Evolutionary conservation across 92 coral and sea anemone species (phyloP).

Genomic region (Zoanthus gigantus): DNA sequence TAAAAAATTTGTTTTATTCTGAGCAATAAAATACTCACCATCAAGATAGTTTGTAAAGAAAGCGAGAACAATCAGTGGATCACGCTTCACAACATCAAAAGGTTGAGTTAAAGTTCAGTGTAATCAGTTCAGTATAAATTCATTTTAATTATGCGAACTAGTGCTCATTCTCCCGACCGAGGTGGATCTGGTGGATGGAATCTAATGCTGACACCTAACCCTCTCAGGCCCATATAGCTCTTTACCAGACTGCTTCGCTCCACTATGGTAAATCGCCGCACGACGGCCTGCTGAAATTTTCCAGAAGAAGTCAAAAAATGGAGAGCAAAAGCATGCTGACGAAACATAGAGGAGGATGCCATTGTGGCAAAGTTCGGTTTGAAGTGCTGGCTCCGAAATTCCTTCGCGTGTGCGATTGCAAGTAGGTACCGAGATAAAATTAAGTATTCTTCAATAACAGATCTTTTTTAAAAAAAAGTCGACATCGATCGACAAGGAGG

Average conservation of each 20-base stretch:
- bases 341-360: conserved; percentile 88
- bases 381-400: conserved; percentile 81
- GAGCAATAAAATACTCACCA: too few species aligned
- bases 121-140: too few species aligned
- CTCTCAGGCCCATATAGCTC: background rate
- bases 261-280: background rate
- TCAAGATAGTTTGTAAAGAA: too few species aligned
- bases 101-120: too few species aligned
- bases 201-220: too few species aligned
- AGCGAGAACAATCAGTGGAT: too few species aligned
- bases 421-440: conserved; percentile 54
- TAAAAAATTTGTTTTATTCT: too few species aligned
- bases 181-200: too few species aligned
- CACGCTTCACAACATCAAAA: too few species aligned
- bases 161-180: too few species aligned
- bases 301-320: background rate
- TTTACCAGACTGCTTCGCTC: conserved; percentile 11
- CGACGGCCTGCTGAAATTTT: conserved; percentile 8
- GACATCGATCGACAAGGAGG: too few species aligned
- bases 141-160: too few species aligned
- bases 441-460: background rate
- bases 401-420: conserved; percentile 88
- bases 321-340: conserved; percentile 3
- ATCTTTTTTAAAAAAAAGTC: background rate
- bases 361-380: conserved; percentile 91